Percentiles rank a stretch among this genome's conserved stretches.
Evolutionary conservation across 2,888 invertebrate genomes (phyloP).

Genomic region (Pammene aurita): DNA sequence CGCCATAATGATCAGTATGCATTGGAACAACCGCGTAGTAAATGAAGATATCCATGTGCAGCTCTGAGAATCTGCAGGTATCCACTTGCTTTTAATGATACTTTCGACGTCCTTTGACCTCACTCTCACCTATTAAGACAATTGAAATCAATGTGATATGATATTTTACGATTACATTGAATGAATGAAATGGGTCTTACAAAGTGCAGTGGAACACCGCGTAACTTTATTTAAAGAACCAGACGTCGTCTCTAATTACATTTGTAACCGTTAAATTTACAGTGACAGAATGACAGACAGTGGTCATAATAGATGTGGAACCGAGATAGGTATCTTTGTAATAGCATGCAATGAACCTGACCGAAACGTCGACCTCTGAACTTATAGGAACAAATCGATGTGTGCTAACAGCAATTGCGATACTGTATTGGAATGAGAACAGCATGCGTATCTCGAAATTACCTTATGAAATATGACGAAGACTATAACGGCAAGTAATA

Average conservation of each 20-base stretch:
- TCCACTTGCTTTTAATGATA: constrained; percentile 39
- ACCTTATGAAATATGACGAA: constrained; percentile 39
- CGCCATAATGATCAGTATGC: constrained; percentile 63
- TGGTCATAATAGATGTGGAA: constrained; percentile 33
- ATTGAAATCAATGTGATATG: constrained; percentile 29
- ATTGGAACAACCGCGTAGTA: constrained; percentile 47
- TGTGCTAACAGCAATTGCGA: constrained; percentile 42
- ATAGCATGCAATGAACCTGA: constrained; percentile 41
- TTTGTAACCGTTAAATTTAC: constrained; percentile 35
- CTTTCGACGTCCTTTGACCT: constrained; percentile 32
- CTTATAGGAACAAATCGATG: constrained; percentile 42
- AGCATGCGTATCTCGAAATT: constrained; percentile 39
- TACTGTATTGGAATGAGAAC: constrained; percentile 39
- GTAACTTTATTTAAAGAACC: constrained; percentile 23
- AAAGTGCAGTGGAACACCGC: constrained; percentile 9
- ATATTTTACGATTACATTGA: constrained; percentile 23
- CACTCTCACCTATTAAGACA: constrained; percentile 28
- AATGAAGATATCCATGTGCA: constrained; percentile 38
- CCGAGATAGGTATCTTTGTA: constrained; percentile 38
- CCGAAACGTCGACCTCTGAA: constrained; percentile 40
- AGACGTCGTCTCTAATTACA: constrained; percentile 30
- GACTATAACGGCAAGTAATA: constrained; percentile 26
- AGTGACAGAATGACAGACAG: constrained; percentile 35
- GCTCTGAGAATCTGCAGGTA: constrained; percentile 35
- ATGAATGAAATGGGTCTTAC: background rate